A percentile compares a stretch with the other conserved stretches of the same genome.
Conservation (phyloP, 2,797 vertebrate genomes). For the Remorina albescens region DNA sequence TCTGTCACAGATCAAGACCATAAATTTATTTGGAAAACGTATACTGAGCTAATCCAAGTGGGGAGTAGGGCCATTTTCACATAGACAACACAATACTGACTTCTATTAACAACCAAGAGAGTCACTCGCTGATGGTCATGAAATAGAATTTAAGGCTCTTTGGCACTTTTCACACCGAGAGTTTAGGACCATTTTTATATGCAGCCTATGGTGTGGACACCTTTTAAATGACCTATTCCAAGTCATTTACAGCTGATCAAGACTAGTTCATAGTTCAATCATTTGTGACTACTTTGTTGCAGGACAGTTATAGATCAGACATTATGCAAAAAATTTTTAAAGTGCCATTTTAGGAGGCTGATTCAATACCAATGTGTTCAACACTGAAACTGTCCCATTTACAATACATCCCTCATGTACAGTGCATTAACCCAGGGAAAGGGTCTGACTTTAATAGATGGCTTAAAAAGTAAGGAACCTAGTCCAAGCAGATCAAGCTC, state of each 20-base stretch:
- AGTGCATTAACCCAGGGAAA: neutral
- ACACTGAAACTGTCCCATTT: neutral
- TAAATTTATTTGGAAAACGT: no score
- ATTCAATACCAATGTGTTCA: neutral
- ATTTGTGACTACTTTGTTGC: neutral
- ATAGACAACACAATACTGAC: no score
- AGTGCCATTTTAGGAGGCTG: neutral
- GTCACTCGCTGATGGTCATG: no score
- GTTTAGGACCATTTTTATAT: no score
- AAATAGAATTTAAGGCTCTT: no score
- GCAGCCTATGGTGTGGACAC: no score
- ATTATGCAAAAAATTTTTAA: neutral
- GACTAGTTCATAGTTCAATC: neutral
- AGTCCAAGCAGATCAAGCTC: neutral
- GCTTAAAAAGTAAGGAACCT: neutral
- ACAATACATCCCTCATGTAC: neutral
- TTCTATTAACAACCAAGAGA: no score
- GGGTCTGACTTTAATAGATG: neutral
- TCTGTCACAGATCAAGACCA: no score
- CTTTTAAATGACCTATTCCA: neutral
- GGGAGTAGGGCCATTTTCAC: no score
- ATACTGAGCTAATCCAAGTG: no score
- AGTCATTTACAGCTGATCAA: neutral
- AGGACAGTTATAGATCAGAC: conserved; percentile 22
- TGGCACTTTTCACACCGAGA: no score